Conservation (phyloP, 2,888 invertebrate species). For the Amphipoea lucens region DNA sequence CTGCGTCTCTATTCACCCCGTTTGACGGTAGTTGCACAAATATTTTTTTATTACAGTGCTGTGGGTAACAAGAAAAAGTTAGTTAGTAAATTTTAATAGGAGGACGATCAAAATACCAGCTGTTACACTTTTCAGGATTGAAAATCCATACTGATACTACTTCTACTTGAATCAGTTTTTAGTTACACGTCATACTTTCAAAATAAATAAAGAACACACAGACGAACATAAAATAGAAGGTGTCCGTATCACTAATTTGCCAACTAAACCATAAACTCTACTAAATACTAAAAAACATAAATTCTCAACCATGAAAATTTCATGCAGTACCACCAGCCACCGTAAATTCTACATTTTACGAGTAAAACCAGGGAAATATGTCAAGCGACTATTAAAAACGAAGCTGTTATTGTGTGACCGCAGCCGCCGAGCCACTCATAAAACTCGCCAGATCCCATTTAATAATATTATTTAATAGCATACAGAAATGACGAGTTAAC, state of each 20-base stretch:
- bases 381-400: slow-evolving; percentile 34
- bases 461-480: slow-evolving; percentile 19
- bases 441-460: neutral
- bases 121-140: neutral
- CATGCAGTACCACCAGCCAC: neutral
- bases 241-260: neutral
- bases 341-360: slow-evolving; percentile 30
- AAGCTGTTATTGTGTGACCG: slow-evolving; percentile 12
- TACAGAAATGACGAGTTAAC: slow-evolving; percentile 4
- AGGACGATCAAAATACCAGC: neutral
- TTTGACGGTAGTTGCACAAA: no score
- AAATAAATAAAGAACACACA: neutral
- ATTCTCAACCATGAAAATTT: neutral
- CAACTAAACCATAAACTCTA: slow-evolving; percentile 14
- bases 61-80: no score
- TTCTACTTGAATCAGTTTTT: neutral
- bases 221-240: neutral
- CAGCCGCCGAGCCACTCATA: slow-evolving; percentile 8
- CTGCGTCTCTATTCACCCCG: no score
- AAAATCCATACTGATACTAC: no score
- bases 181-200: neutral
- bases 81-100: no score
- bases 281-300: slow-evolving; percentile 23
- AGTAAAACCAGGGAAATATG: slow-evolving; percentile 40
- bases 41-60: no score